Evolutionary conservation across 2,113 vertebrate species (phyloP).

Genomic region (Cygnus buccinator): DNA sequence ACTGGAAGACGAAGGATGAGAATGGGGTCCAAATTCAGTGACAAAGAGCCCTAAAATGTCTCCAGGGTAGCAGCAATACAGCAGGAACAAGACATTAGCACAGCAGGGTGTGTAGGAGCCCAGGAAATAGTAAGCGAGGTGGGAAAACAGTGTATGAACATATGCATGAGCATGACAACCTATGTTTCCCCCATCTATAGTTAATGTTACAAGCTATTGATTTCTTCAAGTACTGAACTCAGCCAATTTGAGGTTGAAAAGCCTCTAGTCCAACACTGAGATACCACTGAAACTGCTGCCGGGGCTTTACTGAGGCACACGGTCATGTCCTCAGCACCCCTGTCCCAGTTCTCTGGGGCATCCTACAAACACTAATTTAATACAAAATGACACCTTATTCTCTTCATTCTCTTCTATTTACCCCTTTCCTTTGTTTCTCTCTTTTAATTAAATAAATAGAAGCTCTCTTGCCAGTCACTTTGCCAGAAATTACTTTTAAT

Average conservation of each 20-base stretch:
- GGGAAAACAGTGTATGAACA: neutral
- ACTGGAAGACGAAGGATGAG: neutral
- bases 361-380: neutral
- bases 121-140: neutral
- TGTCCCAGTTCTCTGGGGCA: neutral
- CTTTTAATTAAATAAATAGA: neutral
- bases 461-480: neutral
- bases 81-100: neutral
- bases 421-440: neutral
- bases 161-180: neutral
- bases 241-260: neutral
- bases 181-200: neutral
- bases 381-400: neutral
- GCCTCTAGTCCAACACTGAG: neutral
- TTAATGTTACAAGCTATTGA: neutral
- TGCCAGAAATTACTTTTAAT: neutral
- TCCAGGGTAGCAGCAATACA: neutral
- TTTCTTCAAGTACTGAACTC: neutral
- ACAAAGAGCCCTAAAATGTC: neutral
- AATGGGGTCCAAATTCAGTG: neutral
- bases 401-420: neutral
- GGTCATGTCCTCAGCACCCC: neutral
- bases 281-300: neutral
- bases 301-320: neutral
- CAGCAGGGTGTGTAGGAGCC: neutral